Evolutionary conservation across 2,113 vertebrate species (phyloP), one percentile per base, ranked within the genome.

Genomic region (Megaceryle torquata): DNA sequence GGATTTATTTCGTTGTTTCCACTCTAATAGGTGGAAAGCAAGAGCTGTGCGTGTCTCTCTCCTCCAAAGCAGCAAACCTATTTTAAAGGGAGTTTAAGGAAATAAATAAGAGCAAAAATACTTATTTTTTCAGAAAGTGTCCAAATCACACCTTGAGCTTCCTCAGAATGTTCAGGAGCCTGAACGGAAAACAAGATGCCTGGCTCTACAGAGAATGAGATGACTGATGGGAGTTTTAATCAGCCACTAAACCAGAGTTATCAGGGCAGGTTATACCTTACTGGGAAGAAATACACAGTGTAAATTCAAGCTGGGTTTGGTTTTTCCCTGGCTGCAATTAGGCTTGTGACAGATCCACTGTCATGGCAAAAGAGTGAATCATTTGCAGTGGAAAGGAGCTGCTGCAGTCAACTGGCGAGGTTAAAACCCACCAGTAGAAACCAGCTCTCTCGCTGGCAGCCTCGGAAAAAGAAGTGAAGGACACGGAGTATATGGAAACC

Each of bases 341-440:
- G 13, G 16, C 10, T 29, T 71, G 65, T 31, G 53, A 64, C 28
- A 56, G 50, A 61, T 28, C n/a, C 17, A 14, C 28, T 25, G 4
- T n/a, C n/a, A 29, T 48, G 37, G n/a, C 7, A 4, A 54, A 65
- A 76, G 10, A 10, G 9, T 69, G 24, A n/a, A 56, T 43, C 6
- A 15, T 56, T 69, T 72, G 7, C 33, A 20, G n/a, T 6, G 1
- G 37, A 37, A 15, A 16, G 33, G 35, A 82, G 29, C 1, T 21
- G 26, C 43, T 10, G 15, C 14, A 33, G 28, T 11, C 65, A 29
- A 7, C 13, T 4, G 54, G 18, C 13, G 24, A 26, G 0, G 2
- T 28, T 33, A 43, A 72, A 67, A 43, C 5, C n/a, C 54, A 44
- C n/a, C 28, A 11, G 54, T 1, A 81, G 18, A 64, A 59, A 44